Percentiles rank a stretch among this genome's conserved stretches.
Conservation (phyloP, 2,797 vertebrate species). For the Acanthurus lineatus region DNA sequence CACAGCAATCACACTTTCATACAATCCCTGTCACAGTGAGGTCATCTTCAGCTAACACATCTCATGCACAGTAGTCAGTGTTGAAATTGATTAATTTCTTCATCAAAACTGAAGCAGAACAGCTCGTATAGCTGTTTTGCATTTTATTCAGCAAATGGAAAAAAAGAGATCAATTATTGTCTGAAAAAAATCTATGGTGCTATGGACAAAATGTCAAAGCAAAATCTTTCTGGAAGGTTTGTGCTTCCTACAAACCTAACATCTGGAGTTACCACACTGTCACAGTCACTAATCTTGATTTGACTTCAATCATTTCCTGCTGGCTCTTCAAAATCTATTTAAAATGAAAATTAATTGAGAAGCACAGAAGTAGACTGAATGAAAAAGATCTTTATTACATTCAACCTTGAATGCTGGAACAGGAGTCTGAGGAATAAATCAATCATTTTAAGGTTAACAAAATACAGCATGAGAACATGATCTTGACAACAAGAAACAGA, state of each 20-base stretch:
- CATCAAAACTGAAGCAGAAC: conserved; percentile 4
- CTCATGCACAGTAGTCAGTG: conserved; percentile 10
- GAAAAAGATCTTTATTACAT: background rate
- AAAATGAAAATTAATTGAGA: background rate
- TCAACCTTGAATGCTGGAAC: conserved; percentile 1
- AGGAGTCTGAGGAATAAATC: conserved; percentile 10
- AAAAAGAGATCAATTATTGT: conserved; percentile 14
- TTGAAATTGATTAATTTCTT: conserved; percentile 32
- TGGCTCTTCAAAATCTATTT: background rate
- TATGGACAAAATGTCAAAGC: conserved; percentile 2
- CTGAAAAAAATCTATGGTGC: conserved; percentile 2
- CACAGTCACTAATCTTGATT: conserved; percentile 12
- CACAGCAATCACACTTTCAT: conserved; percentile 31
- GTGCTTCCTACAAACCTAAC: background rate
- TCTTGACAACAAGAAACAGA: conserved; percentile 25
- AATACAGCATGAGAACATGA: background rate
- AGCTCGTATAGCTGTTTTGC: conserved; percentile 22
- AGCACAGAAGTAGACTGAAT: background rate
- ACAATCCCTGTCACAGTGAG: conserved; percentile 19
- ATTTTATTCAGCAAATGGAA: conserved; percentile 32
- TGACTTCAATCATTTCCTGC: background rate
- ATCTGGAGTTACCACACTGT: background rate
- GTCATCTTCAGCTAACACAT: conserved; percentile 25
- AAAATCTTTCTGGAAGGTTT: conserved; percentile 7
- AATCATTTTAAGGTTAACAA: conserved; percentile 8